These are phyloP conservation scores for Entomobrya multifasciata DNA, from an alignment of 2,888 invertebrate species.

Conservation along the genomic window DNA sequence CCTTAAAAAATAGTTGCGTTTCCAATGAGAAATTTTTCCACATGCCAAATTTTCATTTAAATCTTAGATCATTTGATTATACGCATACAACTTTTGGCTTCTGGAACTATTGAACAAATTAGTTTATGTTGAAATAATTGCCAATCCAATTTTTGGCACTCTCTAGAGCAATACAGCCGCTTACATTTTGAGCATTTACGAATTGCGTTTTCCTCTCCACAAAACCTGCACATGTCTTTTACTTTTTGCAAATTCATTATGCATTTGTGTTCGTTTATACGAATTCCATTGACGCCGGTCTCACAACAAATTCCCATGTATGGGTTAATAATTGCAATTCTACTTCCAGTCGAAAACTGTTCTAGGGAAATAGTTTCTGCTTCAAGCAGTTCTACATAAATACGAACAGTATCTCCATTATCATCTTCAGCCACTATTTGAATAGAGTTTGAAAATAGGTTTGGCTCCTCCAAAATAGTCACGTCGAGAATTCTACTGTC, in stretches of 20 bases:
- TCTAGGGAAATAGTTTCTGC: conserved; percentile 39
- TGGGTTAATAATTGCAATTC: conserved; percentile 49
- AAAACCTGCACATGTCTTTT: conserved; percentile 24
- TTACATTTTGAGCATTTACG: conserved; percentile 1
- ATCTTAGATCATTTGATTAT: too few species aligned
- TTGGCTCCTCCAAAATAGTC: conserved; percentile 63
- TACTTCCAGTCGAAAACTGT: conserved; percentile 24
- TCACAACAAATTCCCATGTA: not conserved
- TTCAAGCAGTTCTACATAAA: too few species aligned
- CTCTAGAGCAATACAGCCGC: not conserved
- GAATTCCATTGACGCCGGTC: not conserved
- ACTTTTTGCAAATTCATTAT: not conserved
- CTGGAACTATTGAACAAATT: not conserved
- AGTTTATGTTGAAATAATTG: not conserved
- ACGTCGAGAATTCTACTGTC: conserved; percentile 49
- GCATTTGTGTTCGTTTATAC: not conserved
- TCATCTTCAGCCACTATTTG: conserved; percentile 43
- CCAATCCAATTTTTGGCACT: not conserved
- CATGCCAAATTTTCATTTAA: too few species aligned
- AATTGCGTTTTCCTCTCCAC: conserved; percentile 11
- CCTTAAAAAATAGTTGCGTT: too few species aligned
- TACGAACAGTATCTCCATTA: conserved; percentile 21
- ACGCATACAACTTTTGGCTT: too few species aligned
- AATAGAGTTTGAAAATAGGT: not conserved
- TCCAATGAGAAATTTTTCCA: too few species aligned